Conservation (phyloP, 2,888 invertebrate genomes). For the Tinea pellionella region DNA sequence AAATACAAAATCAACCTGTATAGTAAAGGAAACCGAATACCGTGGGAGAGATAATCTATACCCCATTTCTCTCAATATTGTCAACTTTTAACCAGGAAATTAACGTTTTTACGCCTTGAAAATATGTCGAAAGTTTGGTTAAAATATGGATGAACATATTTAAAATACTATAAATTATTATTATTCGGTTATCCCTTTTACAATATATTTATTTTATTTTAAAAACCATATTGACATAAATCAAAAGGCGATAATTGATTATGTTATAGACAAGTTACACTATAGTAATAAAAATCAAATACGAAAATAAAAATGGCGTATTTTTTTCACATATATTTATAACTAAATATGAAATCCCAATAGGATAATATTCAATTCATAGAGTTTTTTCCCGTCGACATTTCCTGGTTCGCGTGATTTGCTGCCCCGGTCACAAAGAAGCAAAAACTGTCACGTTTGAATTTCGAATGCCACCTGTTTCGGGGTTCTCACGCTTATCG, state of each 20-base stretch:
- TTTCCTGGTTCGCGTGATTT: slow-evolving; percentile 44
- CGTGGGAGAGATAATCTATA: slow-evolving; percentile 39
- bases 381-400: not conserved
- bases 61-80: slow-evolving; percentile 38
- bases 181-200: too few species aligned
- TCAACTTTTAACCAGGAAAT: slow-evolving; percentile 24
- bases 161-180: too few species aligned
- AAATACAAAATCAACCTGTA: slow-evolving; percentile 29
- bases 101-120: slow-evolving; percentile 21
- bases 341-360: slow-evolving; percentile 14
- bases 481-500: slow-evolving; percentile 41
- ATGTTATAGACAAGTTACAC: too few species aligned
- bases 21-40: slow-evolving; percentile 31
- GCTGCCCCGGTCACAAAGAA: slow-evolving; percentile 25
- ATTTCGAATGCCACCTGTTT: slow-evolving; percentile 35
- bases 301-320: too few species aligned
- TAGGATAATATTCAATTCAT: not conserved
- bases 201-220: too few species aligned
- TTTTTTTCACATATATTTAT: too few species aligned
- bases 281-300: too few species aligned
- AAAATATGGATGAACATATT: too few species aligned
- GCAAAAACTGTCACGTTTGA: slow-evolving; percentile 28
- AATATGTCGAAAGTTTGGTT: slow-evolving; percentile 13
- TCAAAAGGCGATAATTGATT: too few species aligned
- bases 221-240: too few species aligned